These are phyloP conservation scores for Chanos chanos DNA, from an alignment of 2,797 vertebrate genomes.

Conservation along the genomic window DNA sequence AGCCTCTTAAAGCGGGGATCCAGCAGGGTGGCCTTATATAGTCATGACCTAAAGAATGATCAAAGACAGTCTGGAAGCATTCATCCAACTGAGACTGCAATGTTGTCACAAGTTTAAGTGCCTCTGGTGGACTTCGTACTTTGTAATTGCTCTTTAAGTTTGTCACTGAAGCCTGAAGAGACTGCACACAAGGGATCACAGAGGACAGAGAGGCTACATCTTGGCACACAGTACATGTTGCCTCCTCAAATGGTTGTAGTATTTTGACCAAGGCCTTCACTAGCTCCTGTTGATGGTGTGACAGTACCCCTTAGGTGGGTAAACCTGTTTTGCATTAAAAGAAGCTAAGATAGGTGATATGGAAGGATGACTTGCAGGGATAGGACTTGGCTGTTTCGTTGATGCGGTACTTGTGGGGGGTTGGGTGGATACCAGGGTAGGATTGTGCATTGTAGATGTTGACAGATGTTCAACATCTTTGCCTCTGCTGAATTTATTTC, in stretches of 20 bases:
- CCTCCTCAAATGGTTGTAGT: constrained; percentile 20
- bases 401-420: constrained; percentile 5
- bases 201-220: constrained; percentile 21
- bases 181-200: too few relatives aligned
- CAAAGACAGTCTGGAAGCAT: constrained; percentile 13
- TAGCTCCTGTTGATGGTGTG: constrained; percentile 19
- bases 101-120: neutral
- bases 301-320: constrained; percentile 14
- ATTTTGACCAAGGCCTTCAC: constrained; percentile 20
- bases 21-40: constrained; percentile 16
- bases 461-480: too few relatives aligned
- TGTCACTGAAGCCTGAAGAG: constrained; percentile 13
- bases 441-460: too few relatives aligned
- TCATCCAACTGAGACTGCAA: neutral
- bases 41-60: constrained; percentile 16
- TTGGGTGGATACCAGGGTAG: constrained; percentile 10
- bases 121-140: neutral
- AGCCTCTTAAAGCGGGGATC: constrained; percentile 2
- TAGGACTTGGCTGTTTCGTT: constrained; percentile 9
- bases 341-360: constrained; percentile 2
- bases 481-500: too few relatives aligned
- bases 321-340: constrained; percentile 1
- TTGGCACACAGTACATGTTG: constrained; percentile 2
- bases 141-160: neutral
- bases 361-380: constrained; percentile 6